A percentile compares a stretch with the other conserved stretches of the same genome.
phyloP scores from a whole-genome alignment of 1,140 invertebrate genomes.

The Brachionus koreanus region DNA sequence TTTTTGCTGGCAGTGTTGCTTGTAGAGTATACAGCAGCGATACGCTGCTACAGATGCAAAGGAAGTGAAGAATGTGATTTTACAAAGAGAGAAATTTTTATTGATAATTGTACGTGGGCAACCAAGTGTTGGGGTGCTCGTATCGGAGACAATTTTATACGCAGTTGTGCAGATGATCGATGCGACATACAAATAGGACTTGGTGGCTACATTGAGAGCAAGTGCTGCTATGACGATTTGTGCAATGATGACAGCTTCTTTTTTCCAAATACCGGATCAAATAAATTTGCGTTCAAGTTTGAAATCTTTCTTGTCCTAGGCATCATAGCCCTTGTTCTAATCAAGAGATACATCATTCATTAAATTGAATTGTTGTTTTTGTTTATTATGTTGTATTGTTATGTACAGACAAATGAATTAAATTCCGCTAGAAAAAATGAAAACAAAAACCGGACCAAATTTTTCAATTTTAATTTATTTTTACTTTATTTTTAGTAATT shows the following conservation, averaged over 20 bases:
- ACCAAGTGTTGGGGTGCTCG: conserved; percentile 42
- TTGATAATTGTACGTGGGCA: conserved; percentile 42
- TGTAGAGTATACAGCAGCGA: not conserved
- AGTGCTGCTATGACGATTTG: conserved; percentile 40
- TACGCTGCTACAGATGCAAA: conserved; percentile 36
- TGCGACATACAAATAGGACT: conserved; percentile 40
- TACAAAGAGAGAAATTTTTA: conserved; percentile 10
- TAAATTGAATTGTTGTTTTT: not conserved
- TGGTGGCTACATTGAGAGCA: conserved; percentile 41
- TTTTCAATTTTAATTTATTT: not conserved
- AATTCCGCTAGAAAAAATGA: not conserved
- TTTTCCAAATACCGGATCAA: conserved; percentile 16
- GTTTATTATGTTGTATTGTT: not conserved
- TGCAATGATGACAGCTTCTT: conserved; percentile 36
- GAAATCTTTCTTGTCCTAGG: not conserved
- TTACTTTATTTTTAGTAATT: not conserved
- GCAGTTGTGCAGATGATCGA: conserved; percentile 41
- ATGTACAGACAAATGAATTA: not conserved
- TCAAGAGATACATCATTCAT: not conserved
- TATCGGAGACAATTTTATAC: conserved; percentile 36
- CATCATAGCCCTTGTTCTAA: not conserved
- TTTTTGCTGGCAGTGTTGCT: not conserved
- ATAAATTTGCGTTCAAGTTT: conserved; percentile 18
- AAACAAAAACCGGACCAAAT: not conserved
- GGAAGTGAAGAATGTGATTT: conserved; percentile 37